Base-by-base conservation (phyloP, 1,140 invertebrate species). In the Leptinotarsa undecemlineata region DNA sequence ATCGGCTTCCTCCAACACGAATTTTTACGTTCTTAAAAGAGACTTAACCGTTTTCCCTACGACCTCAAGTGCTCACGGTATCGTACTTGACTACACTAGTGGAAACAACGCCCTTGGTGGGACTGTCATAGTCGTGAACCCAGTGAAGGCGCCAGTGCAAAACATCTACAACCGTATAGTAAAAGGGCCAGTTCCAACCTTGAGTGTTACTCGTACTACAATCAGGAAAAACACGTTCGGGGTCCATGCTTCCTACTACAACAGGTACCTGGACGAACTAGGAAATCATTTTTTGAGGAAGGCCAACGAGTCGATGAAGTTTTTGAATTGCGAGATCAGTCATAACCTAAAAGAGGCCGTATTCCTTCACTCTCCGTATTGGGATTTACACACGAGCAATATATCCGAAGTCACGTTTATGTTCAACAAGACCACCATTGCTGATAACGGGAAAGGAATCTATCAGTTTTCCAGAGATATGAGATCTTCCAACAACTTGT, bases 401-500 rank as follows among this genome's bases (percentile, higher is more conserved):
- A 89, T 96, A 5, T 94, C 93, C 0, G 94, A 96, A 86, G 92
- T 95, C 3, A 91, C 91, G 1, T 89, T 96, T 69, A 93, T 95
- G 86, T 89, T 98, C 2, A 98, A 98, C 80, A 91, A 91, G 78
- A 93, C 92, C 33, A 84, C 92, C 47, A 95, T 98, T 23, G 91
- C 91, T 1, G 92, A 95, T 78, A 97, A 98, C 84, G 94, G 93
- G 0, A 90, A 89, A 82, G 96, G 94, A 2, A 92, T 98, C 76
- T 88, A 90, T 71, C 96, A 98, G 78, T 94, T 94, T 79, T 95
- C 95, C 64, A 91, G 95, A 80, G 96, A 98, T 84, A 89, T 97
- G 78, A 90, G 95, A 73, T 92, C 94, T 73, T 97, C 95, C 0
- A 97, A 97, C 81, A 98, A 98, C 87, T 86, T 98, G 1, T 98